phyloP scores from a whole-genome alignment of 2,888 invertebrate genomes.

The Cryptophagus acutangulus region DNA sequence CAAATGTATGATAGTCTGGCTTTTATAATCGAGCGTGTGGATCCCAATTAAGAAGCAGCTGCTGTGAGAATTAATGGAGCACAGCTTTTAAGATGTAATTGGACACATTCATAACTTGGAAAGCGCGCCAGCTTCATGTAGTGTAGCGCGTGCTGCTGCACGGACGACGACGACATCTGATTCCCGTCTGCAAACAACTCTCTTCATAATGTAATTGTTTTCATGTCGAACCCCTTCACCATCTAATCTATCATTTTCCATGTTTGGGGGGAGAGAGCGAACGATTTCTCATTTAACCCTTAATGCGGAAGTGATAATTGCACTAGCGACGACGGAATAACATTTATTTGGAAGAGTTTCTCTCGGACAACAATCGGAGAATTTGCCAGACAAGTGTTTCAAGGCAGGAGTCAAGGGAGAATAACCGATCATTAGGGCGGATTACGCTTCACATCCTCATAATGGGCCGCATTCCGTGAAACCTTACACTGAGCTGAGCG shows the following conservation, averaged over 20 bases:
- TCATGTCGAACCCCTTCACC: slow-evolving; percentile 34
- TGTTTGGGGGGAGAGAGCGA: slow-evolving; percentile 8
- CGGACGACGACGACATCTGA: slow-evolving; percentile 32
- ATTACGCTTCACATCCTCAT: slow-evolving; percentile 18
- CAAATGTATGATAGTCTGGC: no score
- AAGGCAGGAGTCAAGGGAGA: slow-evolving; percentile 3
- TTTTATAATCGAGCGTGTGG: slow-evolving; percentile 56
- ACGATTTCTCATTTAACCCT: slow-evolving; percentile 31
- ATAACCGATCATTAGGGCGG: slow-evolving; percentile 27
- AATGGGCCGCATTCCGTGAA: slow-evolving; percentile 32
- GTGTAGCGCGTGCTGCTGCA: slow-evolving; percentile 28
- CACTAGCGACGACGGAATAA: slow-evolving; percentile 37
- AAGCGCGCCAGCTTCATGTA: slow-evolving; percentile 26
- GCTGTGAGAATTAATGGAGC: slow-evolving; percentile 61
- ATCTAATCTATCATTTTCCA: slow-evolving; percentile 43
- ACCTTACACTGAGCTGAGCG: slow-evolving; percentile 31
- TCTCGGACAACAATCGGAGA: slow-evolving; percentile 7
- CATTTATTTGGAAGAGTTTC: slow-evolving; percentile 28
- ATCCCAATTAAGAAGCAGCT: slow-evolving; percentile 60
- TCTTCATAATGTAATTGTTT: slow-evolving; percentile 35
- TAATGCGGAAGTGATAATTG: slow-evolving; percentile 48
- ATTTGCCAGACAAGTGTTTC: slow-evolving; percentile 7
- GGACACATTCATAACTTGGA: slow-evolving; percentile 58
- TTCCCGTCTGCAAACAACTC: slow-evolving; percentile 33
- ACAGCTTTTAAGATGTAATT: slow-evolving; percentile 62